Conservation (phyloP, 2,113 vertebrate species). For the Toxostoma redivivum region DNA sequence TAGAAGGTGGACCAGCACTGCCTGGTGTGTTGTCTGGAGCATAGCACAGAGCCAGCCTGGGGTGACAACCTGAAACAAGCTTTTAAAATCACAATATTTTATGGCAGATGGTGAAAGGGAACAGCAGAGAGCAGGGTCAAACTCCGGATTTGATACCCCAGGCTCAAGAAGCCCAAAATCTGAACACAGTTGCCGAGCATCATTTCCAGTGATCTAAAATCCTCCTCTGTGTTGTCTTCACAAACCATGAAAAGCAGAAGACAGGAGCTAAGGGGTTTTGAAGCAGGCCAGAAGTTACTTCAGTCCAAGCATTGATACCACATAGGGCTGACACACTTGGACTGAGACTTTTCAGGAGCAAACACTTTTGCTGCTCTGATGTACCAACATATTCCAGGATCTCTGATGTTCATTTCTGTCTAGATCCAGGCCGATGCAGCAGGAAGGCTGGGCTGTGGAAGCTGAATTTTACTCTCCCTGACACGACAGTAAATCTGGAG, state of each 20-base stretch:
- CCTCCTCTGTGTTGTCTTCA: neutral
- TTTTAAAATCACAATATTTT: neutral
- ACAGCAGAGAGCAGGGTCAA: neutral
- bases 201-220: neutral
- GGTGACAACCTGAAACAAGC: neutral
- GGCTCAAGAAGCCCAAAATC: neutral
- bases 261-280: neutral
- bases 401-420: neutral
- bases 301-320: neutral
- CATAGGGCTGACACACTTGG: accelerated
- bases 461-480: neutral
- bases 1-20: neutral
- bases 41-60: neutral
- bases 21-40: neutral
- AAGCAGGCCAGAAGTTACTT: neutral
- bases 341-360: neutral
- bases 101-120: neutral
- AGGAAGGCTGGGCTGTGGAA: neutral
- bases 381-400: neutral
- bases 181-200: neutral
- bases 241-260: neutral
- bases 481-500: neutral
- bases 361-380: neutral
- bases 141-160: neutral
- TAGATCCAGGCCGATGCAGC: neutral